Evolutionary conservation across 2,113 vertebrate species (phyloP).

Genomic region (Menidia beryllina): DNA sequence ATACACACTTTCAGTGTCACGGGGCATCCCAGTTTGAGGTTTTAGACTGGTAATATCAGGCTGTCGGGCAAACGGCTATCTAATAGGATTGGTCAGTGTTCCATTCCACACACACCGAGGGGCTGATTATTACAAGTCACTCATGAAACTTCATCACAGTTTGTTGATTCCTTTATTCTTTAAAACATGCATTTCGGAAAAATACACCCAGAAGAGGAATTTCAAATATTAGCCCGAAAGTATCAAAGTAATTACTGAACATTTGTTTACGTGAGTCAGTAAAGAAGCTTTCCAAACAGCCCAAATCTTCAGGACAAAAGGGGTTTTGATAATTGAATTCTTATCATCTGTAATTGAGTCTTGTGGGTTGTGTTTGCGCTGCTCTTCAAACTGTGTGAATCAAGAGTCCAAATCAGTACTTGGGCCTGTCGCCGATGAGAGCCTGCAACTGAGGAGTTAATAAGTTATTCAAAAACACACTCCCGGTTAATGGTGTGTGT

Average conservation of each 20-base stretch:
- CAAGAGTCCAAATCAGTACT: slow-evolving; percentile 48
- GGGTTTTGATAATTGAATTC: slow-evolving; percentile 51
- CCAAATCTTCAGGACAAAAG: slow-evolving; percentile 18
- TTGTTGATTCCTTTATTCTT: neutral
- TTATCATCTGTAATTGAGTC: slow-evolving; percentile 62
- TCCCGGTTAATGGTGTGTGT: slow-evolving; percentile 44
- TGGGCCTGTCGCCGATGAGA: slow-evolving; percentile 38
- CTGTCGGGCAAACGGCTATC: neutral
- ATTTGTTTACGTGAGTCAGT: no score
- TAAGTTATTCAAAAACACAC: slow-evolving; percentile 73
- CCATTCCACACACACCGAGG: neutral
- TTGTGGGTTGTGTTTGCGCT: slow-evolving; percentile 60
- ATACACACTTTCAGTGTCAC: slow-evolving; percentile 19
- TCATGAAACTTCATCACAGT: neutral
- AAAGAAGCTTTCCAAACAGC: no score
- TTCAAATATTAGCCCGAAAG: slow-evolving; percentile 42
- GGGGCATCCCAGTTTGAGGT: slow-evolving; percentile 11
- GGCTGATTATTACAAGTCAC: neutral
- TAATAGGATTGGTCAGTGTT: neutral
- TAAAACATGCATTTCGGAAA: neutral
- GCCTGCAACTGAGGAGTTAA: slow-evolving; percentile 70
- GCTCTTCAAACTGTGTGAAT: slow-evolving; percentile 65
- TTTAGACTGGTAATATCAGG: slow-evolving; percentile 1
- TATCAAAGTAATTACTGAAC: slow-evolving; percentile 4
- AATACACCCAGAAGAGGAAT: slow-evolving; percentile 43